Base-by-base conservation (phyloP, 2,113 vertebrate genomes). In the Tenrec ecaudatus region DNA sequence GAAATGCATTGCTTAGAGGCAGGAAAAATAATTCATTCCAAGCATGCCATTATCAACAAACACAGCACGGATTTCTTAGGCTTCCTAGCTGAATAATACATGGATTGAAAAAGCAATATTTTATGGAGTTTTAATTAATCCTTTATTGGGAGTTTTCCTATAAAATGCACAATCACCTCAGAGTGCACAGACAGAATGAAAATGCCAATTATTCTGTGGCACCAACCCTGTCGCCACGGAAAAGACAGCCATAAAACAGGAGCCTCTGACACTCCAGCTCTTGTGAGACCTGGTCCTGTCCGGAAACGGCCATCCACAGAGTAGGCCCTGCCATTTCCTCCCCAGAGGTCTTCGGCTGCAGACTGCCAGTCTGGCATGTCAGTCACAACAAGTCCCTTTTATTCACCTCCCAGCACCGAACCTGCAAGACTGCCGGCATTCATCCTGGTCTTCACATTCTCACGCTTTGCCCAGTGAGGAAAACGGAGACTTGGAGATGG, bases 21-120 rank as follows among this genome's bases (percentile, higher is more conserved):
- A 3, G 20, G 33, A 57, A 36, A 36, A 14, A 76, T 76, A 38
- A 33, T 75, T 14, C 36, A 66, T 66, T 82, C 58, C 29, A 66
- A 6, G 31, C 14, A 3, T 57, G 15, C 20, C 20, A 7, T 33
- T 53, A 57, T 36, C 82, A 17, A 86, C 78, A 89, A 75, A 47
- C 31, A 20, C 25, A 88, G 27, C 31, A 33, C 14, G 53, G 64
- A 43, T 23, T 53, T 40, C 79, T 62, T 60, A 12, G 11, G n/a
- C n/a, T 80, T 90, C 15, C 27, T 86, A 69, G 57, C 31, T 47
- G 68, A 82, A 89, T 94, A 93, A 87, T 60, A 83, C 86, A 25
- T 94, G 29, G n/a, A 77, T 92, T 91, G 78, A 15, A 60, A 77
- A 92, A 92, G 15, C 27, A 40, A 11, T 62, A n/a, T 76, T 77